Base-by-base conservation (phyloP, 2,113 vertebrate species). In the Gavialis gangeticus region DNA sequence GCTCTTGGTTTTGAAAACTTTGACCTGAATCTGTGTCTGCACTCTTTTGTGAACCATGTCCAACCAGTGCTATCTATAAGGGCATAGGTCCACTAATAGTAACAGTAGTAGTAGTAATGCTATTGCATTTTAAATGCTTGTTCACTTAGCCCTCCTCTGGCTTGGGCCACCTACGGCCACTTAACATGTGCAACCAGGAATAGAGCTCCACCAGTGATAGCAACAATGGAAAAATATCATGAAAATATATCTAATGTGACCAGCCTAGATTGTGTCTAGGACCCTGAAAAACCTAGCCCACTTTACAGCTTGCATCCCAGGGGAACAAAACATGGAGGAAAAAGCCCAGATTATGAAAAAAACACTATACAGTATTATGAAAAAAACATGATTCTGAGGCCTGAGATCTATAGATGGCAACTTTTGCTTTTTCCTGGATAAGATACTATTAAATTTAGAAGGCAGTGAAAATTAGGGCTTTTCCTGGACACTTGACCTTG, bases 11-110 rank as follows among this genome's bases (percentile, higher is more conserved):
- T 84, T 78, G 24, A 88, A 56, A 93, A 87, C 24, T 46, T 73
- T 37, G 0, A 64, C 1, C 69, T 69, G 46, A 59, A 2, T 25
- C 78, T 55, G n/a, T 73, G 3, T 84, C 59, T 84, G 18, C 57
- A 8, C 71, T 66, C 10, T 24, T 82, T 18, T 67, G 25, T 9
- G 30, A 1, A 1, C 22, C 62, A 80, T 90, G 37, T 90, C 21
- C 13, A 73, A 95, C 82, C 3, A 10, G 1, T 56, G 1, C 34
- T 88, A 8, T 69, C 58, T 46, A 22, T 46, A 54, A 0, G 0
- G 0, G 1, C 78, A 19, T 4, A 21, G 1, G 82, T 77, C 63
- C 82, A 30, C 16, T 4, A 1, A 10, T 34, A 13, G 5, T 30
- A 67, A 17, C 64, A 67, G 64, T 10, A 80, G 27, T 24, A 85